phyloP scores from a whole-genome alignment of 2,797 vertebrate species.

The Hemitrygon akajei region DNA sequence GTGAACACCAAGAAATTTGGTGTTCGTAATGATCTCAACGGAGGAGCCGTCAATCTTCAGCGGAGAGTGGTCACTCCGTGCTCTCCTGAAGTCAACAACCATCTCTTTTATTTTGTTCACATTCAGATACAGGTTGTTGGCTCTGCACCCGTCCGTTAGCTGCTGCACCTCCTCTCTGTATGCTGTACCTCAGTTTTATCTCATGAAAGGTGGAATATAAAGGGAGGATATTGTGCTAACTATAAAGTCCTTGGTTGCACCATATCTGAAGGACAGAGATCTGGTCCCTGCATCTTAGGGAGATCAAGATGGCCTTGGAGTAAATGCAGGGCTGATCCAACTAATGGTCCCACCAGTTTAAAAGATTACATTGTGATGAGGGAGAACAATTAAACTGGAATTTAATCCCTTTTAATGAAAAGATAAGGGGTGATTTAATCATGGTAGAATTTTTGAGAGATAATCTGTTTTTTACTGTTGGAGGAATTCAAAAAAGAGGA shows the following conservation, averaged over 20 bases:
- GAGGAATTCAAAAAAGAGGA: not conserved
- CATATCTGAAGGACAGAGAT: not conserved
- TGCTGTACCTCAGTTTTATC: not conserved
- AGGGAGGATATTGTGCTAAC: not conserved
- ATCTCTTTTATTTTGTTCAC: too few species aligned
- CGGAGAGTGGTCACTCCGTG: too few species aligned
- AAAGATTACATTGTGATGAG: not conserved
- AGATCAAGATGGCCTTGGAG: not conserved
- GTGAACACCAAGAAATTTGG: too few species aligned
- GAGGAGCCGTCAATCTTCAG: too few species aligned
- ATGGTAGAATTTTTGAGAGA: not conserved
- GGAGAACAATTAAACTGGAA: not conserved
- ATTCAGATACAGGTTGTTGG: too few species aligned
- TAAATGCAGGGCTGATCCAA: not conserved
- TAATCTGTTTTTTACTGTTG: not conserved
- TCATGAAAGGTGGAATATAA: not conserved
- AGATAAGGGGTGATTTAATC: not conserved
- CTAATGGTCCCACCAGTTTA: not conserved
- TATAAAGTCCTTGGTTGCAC: not conserved
- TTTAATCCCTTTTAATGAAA: not conserved
- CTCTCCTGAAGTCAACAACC: too few species aligned
- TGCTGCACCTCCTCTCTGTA: too few species aligned
- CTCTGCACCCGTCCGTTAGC: too few species aligned
- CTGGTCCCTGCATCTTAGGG: not conserved
- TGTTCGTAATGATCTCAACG: too few species aligned